Evolutionary conservation across 2,797 vertebrate genomes (phyloP), one percentile per base, ranked within the genome.

Genomic region (Cygnus olor): DNA sequence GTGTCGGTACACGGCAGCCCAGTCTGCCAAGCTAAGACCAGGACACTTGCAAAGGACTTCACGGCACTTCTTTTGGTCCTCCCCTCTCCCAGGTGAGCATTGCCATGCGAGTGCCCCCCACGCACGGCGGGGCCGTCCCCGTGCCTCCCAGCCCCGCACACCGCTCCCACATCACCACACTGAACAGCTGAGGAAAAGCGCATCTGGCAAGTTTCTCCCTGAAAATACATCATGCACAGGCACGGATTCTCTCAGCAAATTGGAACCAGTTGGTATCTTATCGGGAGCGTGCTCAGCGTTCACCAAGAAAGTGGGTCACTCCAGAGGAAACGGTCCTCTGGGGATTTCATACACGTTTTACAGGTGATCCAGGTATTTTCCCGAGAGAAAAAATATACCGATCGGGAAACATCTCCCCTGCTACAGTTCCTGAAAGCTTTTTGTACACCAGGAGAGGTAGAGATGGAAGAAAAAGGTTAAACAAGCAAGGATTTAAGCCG

Each of bases 71-170:
- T 40, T 0, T 9, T 28, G 11, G 20, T 79, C 76, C 61, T 53
- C 17, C 54, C 45, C 49, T 79, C 45, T 56, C 17, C 18, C 30
- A 64, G 19, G 21, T 14, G 30, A 73, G 36, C 25, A 38, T 40
- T 87, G 27, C 38, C 38, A 30, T 8, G 3, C 66, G 42, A 93
- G 61, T 13, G 16, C 12, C 42, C 70, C 51, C 2, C 2, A 8
- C 20, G 15, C 0, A 1, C 42, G 10, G 5, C 0, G 38, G 40
- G 40, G 42, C 44, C 47, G 47, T 17, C 25, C 47, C 32, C 5
- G 2, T 24, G 49, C 30, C 58, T 74, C 76, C 60, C 60, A 58
- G 87, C 84, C 90, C 94, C 88, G 25, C 79, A 72, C 74, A 97
- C 77, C 71, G 8, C 38, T 93, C 69, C 27, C 70, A 73, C 40